Conservation (phyloP, 2,113 vertebrate species). For the Zeus faber region DNA sequence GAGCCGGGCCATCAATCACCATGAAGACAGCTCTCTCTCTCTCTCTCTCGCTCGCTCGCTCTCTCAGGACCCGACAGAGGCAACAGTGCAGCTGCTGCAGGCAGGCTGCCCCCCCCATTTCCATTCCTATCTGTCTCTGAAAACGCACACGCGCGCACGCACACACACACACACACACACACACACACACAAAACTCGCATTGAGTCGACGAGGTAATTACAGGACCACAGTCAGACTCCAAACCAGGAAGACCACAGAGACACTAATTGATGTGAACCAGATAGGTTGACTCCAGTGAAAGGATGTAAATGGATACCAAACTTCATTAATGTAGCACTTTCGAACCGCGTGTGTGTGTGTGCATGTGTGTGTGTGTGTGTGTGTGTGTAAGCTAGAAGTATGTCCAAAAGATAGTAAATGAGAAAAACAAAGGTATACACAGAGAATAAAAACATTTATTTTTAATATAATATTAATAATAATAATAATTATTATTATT, state of each 20-base stretch:
- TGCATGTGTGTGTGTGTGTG: neutral
- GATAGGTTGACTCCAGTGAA: conserved; percentile 26
- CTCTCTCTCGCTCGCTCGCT: conserved; percentile 4
- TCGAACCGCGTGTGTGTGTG: neutral
- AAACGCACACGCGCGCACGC: conserved; percentile 20
- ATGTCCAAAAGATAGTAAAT: too few relatives aligned
- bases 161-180: conserved; percentile 11
- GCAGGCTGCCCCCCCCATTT: conserved; percentile 48
- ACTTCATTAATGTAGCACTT: conserved; percentile 11
- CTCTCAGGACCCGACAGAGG: too few relatives aligned
- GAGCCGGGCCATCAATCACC: conserved; percentile 55
- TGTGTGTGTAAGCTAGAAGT: too few relatives aligned
- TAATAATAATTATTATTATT: too few relatives aligned
- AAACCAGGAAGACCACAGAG: conserved; percentile 24
- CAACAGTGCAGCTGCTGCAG: conserved; percentile 46
- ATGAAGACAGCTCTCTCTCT: conserved; percentile 25
- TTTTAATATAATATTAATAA: too few relatives aligned
- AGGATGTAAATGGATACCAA: conserved; percentile 15
- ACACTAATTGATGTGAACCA: conserved; percentile 42
- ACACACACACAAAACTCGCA: conserved; percentile 37
- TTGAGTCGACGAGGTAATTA: conserved; percentile 53
- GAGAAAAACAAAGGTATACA: too few relatives aligned
- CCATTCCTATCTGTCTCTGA: conserved; percentile 44
- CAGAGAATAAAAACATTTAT: too few relatives aligned
- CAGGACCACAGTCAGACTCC: conserved; percentile 36